These are phyloP conservation scores for Sussaba pulchella DNA, from an alignment of 2,888 invertebrate species.

Conservation along the genomic window DNA sequence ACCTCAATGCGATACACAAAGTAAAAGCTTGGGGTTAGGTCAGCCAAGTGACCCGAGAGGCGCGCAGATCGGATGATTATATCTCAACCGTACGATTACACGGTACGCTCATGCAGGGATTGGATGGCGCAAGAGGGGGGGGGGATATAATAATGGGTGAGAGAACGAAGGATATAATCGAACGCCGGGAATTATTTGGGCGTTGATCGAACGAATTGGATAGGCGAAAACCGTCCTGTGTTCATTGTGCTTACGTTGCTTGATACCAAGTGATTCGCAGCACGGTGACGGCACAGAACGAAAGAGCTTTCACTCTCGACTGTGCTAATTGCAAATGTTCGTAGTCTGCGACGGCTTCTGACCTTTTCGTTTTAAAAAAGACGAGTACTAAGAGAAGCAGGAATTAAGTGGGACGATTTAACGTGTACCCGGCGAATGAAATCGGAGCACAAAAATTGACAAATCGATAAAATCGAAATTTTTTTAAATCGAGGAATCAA, in stretches of 20 bases:
- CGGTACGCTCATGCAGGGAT: not conserved
- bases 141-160: not conserved
- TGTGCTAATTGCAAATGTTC: not conserved
- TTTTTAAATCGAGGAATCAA: not conserved
- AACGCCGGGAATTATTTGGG: constrained; percentile 35
- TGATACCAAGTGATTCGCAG: not conserved
- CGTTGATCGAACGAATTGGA: constrained; percentile 32
- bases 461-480: not conserved
- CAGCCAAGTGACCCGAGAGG: not conserved
- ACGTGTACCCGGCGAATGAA: not conserved
- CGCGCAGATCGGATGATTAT: constrained; percentile 17
- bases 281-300: constrained; percentile 1
- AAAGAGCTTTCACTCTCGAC: constrained; percentile 26
- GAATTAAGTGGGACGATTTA: not conserved
- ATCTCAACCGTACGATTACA: constrained; percentile 24
- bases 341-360: constrained; percentile 6
- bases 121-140: not conserved
- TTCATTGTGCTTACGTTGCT: not conserved
- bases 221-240: not conserved
- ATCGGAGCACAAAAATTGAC: not conserved
- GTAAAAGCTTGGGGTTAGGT: not conserved
- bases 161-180: constrained; percentile 6
- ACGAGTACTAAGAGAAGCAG: not conserved
- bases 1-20: not conserved
- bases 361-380: constrained; percentile 9